A percentile compares a stretch with the other conserved stretches of the same genome.
These are phyloP conservation scores for Augochlora pura DNA, from an alignment of 1,140 invertebrate genomes.

Conservation along the genomic window DNA sequence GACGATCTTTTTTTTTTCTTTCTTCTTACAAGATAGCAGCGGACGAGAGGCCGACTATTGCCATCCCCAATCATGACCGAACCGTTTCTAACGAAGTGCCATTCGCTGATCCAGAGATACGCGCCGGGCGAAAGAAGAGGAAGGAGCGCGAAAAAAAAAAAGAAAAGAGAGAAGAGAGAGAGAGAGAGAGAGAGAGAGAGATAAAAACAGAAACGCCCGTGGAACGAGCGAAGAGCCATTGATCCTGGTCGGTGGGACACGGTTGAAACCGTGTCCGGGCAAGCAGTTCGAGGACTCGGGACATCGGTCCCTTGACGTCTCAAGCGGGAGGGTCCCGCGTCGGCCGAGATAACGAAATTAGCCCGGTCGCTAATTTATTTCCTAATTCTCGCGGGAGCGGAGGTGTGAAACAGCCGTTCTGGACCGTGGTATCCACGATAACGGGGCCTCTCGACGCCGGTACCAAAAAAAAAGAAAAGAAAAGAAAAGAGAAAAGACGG, in stretches of 20 bases:
- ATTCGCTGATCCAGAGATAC: slow-evolving; percentile 33
- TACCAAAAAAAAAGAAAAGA: too few species aligned
- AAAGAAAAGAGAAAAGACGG: too few species aligned
- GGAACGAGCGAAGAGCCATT: slow-evolving; percentile 49
- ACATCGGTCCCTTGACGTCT: slow-evolving; percentile 71
- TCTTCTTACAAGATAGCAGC: not conserved
- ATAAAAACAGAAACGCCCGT: too few species aligned
- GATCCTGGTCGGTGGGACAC: slow-evolving; percentile 56
- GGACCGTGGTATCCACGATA: slow-evolving; percentile 68
- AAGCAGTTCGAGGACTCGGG: slow-evolving; percentile 38
- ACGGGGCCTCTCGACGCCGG: slow-evolving; percentile 54
- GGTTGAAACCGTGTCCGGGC: slow-evolving; percentile 52
- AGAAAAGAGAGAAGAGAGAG: not conserved
- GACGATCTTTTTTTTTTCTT: too few species aligned
- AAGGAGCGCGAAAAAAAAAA: not conserved
- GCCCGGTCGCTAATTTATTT: slow-evolving; percentile 79
- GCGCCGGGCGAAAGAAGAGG: not conserved
- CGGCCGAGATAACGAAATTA: slow-evolving; percentile 78
- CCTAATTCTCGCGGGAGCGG: slow-evolving; percentile 78
- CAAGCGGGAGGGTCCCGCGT: slow-evolving; percentile 71
- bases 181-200: too few species aligned
- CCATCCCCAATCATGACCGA: slow-evolving; percentile 50
- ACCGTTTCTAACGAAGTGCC: slow-evolving; percentile 60
- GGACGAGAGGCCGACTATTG: not conserved
- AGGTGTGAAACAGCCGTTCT: slow-evolving; percentile 79